Conservation (phyloP, 2,113 vertebrate genomes). For the Microcebus ravelobensis region DNA sequence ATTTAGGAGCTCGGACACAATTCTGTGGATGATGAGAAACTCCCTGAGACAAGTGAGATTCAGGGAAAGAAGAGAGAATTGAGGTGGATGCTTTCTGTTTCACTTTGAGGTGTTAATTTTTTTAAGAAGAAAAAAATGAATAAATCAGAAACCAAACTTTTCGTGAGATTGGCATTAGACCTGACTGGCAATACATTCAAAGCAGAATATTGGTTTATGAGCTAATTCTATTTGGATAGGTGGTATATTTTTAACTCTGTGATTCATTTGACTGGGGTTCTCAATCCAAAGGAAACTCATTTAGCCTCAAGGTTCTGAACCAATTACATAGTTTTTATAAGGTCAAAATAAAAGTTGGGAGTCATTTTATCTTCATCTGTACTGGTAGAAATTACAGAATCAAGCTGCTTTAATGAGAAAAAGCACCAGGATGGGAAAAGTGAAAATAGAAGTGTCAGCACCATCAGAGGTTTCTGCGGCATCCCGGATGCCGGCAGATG, state of each 20-base stretch:
- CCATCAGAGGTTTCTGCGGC: conserved; percentile 64
- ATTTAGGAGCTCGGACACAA: not conserved
- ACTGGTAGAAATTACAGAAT: conserved; percentile 79
- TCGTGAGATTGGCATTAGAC: not conserved
- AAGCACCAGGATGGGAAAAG: conserved; percentile 74
- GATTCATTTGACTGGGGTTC: conserved; percentile 46
- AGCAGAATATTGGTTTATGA: not conserved
- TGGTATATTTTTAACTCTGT: conserved; percentile 44
- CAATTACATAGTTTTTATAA: conserved; percentile 81
- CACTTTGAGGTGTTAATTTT: not conserved
- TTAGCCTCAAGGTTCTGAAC: conserved; percentile 65
- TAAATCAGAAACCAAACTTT: not conserved
- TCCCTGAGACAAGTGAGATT: not conserved
- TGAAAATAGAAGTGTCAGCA: conserved; percentile 85
- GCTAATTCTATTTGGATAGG: not conserved
- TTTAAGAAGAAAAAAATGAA: not conserved
- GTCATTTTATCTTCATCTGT: conserved; percentile 72
- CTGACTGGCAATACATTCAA: not conserved
- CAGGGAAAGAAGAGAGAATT: not conserved
- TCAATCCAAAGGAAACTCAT: conserved; percentile 67
- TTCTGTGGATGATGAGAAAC: not conserved
- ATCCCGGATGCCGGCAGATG: not conserved
- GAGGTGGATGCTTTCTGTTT: not conserved
- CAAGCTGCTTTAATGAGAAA: conserved; percentile 83
- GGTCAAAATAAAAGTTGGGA: conserved; percentile 74